Evolutionary conservation across 2,797 vertebrate genomes (phyloP), one percentile per base, ranked within the genome.

Genomic region (Sitta carolinensis): DNA sequence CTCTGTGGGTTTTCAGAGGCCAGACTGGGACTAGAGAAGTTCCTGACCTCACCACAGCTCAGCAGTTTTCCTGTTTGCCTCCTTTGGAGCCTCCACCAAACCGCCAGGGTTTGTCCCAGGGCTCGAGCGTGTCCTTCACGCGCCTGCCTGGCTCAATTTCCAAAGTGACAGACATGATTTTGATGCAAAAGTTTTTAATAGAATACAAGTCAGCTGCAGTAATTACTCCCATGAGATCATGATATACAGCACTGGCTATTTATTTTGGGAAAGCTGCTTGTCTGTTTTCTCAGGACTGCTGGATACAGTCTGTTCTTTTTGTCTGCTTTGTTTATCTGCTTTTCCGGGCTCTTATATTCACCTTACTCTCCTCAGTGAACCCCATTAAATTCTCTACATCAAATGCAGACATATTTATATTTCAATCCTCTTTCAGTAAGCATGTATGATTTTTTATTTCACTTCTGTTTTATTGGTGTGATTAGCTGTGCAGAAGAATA

Each of bases 71-170:
- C 27, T 29, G 0, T 43, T 38, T 59, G 1, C 21, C 29, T 47
- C 43, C 38, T 42, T 5, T 74, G 50, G 38, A 92, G 16, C 14
- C 22, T 29, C 6, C 3, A 22, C 15, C 38, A 36, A 68, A 21
- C 10, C 5, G 13, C 9, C 34, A 10, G 16, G 12, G 19, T 30
- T 57, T 42, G 15, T 19, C 50, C 21, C 45, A 62, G 59, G 48
- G 42, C 13, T 3, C 0, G 2, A 61, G 36, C 0, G 2, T 1
- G 30, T 73, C n/a, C 43, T 29, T 64, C 30, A 2, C 0, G 5
- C n/a, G 36, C 36, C 36, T 1, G 11, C 32, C 42, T 67, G 18
- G 16, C 55, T 10, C 69, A 45, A 20, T 20, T 72, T 90, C 64
- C 12, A 1, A 76, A 84, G 54, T 15, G 59, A 69, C 63, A 62